Evolutionary conservation across 2,888 invertebrate species (phyloP), one percentile per base, ranked within the genome.

Genomic region (Chloroclysta siterata): DNA sequence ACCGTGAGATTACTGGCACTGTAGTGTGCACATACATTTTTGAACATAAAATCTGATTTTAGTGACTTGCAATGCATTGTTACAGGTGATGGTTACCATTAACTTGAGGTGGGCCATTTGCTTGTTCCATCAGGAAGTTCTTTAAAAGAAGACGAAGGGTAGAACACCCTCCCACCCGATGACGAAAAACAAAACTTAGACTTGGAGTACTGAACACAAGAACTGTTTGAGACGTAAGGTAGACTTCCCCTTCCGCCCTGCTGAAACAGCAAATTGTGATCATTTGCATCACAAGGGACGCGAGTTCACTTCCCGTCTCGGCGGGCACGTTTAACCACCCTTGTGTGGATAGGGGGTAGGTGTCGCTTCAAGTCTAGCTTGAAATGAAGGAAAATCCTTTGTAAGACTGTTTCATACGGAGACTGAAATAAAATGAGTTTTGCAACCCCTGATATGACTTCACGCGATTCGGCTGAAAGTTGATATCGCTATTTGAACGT

Each of bases 201-300:
- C 33, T 33, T 33, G 6, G 3, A 1, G 33, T 7, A 33, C 7
- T 33, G 5, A 33, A 33, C 33, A 52, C 61, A 56, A 60, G 63
- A 60, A 50, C 61, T 65, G 57, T 65, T 61, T 65, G 56, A 63
- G 60, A 51, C 46, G 60, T 17, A 44, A 58, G 63, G 29, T 47
- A 47, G 47, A n/a, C 0, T 50, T 60, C 53, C 33, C 50, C 44
- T 62, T 70, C 67, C 58, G 60, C 33, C 53, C 10, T 46, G 11
- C 47, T 42, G 56, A 58, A 58, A 51, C 74, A 66, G 78, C 75
- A 78, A 81, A 82, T 80, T 78, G 80, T 72, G 72, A 70, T 72
- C 74, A 82, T 82, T 82, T 79, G 79, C 82, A 82, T 82, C 72
- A 79, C 82, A 82, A 82, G 78, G 75, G 75, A 66, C 69, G 65